A percentile compares a stretch with the other conserved stretches of the same genome.
These are phyloP conservation scores for Aplodontia rufa DNA, from an alignment of 2,113 vertebrate genomes.

Conservation along the genomic window DNA sequence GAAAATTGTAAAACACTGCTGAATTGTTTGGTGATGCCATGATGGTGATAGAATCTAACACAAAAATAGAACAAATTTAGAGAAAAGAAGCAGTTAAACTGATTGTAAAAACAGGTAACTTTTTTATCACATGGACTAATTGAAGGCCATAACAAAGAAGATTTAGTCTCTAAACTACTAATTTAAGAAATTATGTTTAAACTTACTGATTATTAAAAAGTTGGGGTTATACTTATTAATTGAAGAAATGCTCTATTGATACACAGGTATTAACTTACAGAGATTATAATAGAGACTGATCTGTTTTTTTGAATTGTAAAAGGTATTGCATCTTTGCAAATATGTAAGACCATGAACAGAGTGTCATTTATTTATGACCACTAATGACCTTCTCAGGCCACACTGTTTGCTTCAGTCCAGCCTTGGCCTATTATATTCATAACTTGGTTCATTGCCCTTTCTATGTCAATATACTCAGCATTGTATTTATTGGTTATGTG, in stretches of 20 bases:
- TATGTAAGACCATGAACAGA: background rate
- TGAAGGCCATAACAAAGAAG: background rate
- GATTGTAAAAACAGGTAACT: background rate
- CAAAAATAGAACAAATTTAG: background rate
- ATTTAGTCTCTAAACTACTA: background rate
- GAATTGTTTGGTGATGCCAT: background rate
- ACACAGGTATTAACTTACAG: background rate
- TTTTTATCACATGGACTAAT: background rate
- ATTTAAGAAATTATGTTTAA: background rate
- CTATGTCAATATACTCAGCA: background rate
- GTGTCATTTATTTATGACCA: background rate
- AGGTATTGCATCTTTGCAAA: background rate
- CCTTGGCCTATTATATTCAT: background rate
- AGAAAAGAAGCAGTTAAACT: background rate
- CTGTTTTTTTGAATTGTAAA: constrained; percentile 37
- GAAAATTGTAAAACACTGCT: background rate
- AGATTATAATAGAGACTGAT: background rate
- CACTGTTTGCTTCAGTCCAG: background rate
- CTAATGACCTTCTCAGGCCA: background rate
- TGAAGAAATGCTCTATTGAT: background rate
- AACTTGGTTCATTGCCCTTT: background rate
- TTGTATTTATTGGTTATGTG: background rate
- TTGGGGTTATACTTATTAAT: background rate
- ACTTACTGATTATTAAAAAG: background rate
- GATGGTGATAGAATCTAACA: background rate